phyloP scores from a whole-genome alignment of 2,113 vertebrate genomes.

The western clawed frog (Xenopus tropicalis) region DNA sequence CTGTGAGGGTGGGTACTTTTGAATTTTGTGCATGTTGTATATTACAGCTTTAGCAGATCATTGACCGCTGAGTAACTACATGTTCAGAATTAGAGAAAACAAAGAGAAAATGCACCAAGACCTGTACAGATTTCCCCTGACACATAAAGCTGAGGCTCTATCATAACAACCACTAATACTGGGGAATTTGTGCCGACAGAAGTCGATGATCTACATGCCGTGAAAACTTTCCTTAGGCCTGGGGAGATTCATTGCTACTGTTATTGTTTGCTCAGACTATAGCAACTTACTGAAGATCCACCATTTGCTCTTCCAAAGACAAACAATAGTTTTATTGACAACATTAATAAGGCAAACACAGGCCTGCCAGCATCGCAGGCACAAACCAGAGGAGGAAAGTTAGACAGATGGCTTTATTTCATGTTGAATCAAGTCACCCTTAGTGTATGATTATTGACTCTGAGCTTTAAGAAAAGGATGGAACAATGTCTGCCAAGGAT shows the following conservation, averaged over 20 bases:
- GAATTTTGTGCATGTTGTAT: no score
- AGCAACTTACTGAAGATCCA: conserved; percentile 28
- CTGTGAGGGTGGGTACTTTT: no score
- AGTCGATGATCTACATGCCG: conserved; percentile 25
- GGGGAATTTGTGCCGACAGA: neutral
- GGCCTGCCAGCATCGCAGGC: conserved; percentile 18
- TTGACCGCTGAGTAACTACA: no score
- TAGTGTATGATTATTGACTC: conserved; percentile 22
- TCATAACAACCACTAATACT: conserved; percentile 33
- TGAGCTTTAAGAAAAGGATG: conserved; percentile 16
- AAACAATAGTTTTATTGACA: conserved; percentile 37
- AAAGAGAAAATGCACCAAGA: no score
- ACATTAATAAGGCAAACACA: conserved; percentile 37
- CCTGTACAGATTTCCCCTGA: no score
- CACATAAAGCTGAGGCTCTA: conserved; percentile 1
- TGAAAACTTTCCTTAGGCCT: conserved; percentile 23
- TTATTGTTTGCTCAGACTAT: conserved; percentile 30
- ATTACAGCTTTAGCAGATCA: no score
- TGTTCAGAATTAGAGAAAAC: no score
- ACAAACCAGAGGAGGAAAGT: conserved; percentile 25
- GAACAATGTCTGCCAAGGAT: conserved; percentile 15
- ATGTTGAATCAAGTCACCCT: conserved; percentile 44
- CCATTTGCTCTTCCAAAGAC: conserved; percentile 19
- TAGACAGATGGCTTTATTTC: conserved; percentile 41
- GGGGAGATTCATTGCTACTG: conserved; percentile 23